A percentile compares a stretch with the other conserved stretches of the same genome.
These are phyloP conservation scores for Poeciliopsis paucimaculata DNA, from an alignment of 2,797 vertebrate species.

Conservation along the genomic window DNA sequence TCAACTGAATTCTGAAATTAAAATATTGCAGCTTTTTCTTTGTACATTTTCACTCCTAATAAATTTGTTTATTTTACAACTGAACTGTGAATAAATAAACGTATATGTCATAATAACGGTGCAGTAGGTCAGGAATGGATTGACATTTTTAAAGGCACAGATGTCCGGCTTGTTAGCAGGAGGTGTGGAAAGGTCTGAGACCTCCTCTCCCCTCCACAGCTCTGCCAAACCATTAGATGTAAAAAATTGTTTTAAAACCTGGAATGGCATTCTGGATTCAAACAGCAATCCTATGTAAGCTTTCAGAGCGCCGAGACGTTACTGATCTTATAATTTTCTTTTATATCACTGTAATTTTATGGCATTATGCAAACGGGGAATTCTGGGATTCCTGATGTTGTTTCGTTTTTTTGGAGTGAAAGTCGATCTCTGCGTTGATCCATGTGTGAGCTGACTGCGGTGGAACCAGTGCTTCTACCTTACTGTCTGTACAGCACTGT, in stretches of 20 bases:
- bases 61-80: not conserved
- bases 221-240: conserved; percentile 62
- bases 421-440: conserved; percentile 33
- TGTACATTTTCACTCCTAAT: not conserved
- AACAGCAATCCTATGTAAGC: conserved; percentile 31
- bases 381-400: conserved; percentile 26
- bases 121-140: not conserved
- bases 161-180: not conserved
- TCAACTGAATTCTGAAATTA: not conserved
- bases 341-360: conserved; percentile 36
- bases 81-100: no score
- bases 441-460: conserved; percentile 46
- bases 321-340: conserved; percentile 31
- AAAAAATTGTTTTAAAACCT: conserved; percentile 52
- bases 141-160: not conserved
- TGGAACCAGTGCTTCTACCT: conserved; percentile 44
- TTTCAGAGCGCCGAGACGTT: conserved; percentile 27
- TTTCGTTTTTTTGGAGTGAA: conserved; percentile 18
- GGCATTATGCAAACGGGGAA: conserved; percentile 23
- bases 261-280: conserved; percentile 46
- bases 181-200: not conserved
- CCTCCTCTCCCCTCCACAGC: conserved; percentile 13
- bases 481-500: conserved; percentile 59
- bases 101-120: not conserved
- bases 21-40: not conserved